phyloP scores from a whole-genome alignment of 2,797 vertebrate species.

The Gallinago solitaria region DNA sequence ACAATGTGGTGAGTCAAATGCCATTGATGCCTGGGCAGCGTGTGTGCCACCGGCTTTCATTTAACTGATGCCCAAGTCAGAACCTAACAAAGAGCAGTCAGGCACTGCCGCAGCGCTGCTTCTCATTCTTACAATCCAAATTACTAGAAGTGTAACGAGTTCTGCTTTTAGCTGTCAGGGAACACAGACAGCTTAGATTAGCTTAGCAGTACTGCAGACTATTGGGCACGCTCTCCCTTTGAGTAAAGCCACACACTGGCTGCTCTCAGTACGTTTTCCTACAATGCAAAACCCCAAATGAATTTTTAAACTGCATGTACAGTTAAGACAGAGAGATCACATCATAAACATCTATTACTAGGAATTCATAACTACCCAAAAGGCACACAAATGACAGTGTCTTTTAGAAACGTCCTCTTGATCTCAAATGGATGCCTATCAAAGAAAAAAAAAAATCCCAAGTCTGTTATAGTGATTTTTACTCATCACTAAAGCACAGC shows the following conservation, averaged over 20 bases:
- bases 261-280: background rate
- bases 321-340: background rate
- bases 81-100: accelerated
- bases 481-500: background rate
- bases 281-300: background rate
- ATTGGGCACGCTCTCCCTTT: accelerated
- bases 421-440: background rate
- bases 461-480: background rate
- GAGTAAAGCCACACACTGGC: background rate
- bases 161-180: background rate
- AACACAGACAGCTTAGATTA: background rate
- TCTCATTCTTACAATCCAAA: background rate
- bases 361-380: background rate
- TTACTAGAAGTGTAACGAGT: background rate
- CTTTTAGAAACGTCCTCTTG: background rate
- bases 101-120: background rate
- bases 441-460: background rate
- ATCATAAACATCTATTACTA: background rate
- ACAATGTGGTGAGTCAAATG: accelerated
- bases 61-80: background rate
- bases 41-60: accelerated
- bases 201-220: background rate
- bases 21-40: accelerated
- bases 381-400: background rate
- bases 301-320: background rate